phyloP scores from a whole-genome alignment of 2,888 invertebrate genomes.

The Drosophila limbata region DNA sequence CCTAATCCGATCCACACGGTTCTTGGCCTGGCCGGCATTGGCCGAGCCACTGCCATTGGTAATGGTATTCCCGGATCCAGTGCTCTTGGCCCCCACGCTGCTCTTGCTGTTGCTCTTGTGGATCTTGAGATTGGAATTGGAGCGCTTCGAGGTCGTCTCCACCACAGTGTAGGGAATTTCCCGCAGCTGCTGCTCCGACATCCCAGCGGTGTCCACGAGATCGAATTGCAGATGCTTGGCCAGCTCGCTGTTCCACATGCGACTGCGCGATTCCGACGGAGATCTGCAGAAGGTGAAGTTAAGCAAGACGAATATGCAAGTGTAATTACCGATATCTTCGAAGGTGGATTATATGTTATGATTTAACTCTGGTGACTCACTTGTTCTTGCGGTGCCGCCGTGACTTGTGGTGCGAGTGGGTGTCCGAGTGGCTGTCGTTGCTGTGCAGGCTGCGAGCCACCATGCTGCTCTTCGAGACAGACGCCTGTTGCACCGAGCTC shows the following conservation, averaged over 20 bases:
- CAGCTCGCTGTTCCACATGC: constrained; percentile 90
- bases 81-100: constrained; percentile 82
- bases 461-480: constrained; percentile 88
- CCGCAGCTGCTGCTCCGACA: constrained; percentile 93
- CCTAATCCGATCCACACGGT: constrained; percentile 85
- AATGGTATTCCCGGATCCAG: constrained; percentile 82
- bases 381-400: constrained; percentile 87
- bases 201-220: constrained; percentile 94
- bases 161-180: constrained; percentile 96
- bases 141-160: constrained; percentile 87
- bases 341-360: too few species aligned
- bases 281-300: constrained; percentile 85
- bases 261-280: constrained; percentile 89
- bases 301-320: background rate
- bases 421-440: constrained; percentile 87
- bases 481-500: constrained; percentile 89
- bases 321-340: too few species aligned
- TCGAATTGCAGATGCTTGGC: constrained; percentile 95
- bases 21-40: constrained; percentile 83
- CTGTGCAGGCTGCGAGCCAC: constrained; percentile 84
- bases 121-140: constrained; percentile 84
- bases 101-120: constrained; percentile 85
- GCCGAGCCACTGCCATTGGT: constrained; percentile 81
- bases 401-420: constrained; percentile 86
- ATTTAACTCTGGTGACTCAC: constrained; percentile 82